A percentile compares a stretch with the other conserved stretches of the same genome.
These are phyloP conservation scores for Catostylus mosaicus DNA, from an alignment of 30 jellyfish, hydroid and myxozoan genomes.

Conservation along the genomic window DNA sequence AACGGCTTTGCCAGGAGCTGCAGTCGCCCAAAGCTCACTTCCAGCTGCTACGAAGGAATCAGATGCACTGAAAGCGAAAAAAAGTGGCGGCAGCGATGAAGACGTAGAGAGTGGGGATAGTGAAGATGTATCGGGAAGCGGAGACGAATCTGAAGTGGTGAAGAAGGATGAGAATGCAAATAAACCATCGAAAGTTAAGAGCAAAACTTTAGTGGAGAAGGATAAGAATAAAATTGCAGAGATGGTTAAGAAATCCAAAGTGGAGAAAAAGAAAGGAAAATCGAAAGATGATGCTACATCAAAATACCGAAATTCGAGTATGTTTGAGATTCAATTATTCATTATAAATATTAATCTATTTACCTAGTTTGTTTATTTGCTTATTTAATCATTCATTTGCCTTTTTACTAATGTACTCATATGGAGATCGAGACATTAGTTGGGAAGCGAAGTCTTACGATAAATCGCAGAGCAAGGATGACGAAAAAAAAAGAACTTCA, in stretches of 20 bases:
- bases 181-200: slow-evolving; percentile 53
- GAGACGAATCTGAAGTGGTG: slow-evolving; percentile 20
- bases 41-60: slow-evolving; percentile 75
- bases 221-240: slow-evolving; percentile 68
- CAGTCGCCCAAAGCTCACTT: slow-evolving; percentile 54
- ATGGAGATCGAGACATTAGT: too few species aligned
- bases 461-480: too few species aligned
- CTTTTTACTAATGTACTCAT: too few species aligned
- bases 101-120: slow-evolving; percentile 37
- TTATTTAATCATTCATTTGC: too few species aligned
- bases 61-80: slow-evolving; percentile 19
- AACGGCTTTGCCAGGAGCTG: slow-evolving; percentile 49
- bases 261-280: slow-evolving; percentile 6
- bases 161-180: slow-evolving; percentile 34
- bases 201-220: slow-evolving; percentile 39
- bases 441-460: too few species aligned
- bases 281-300: background rate
- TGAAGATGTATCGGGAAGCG: slow-evolving; percentile 43
- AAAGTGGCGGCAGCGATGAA: slow-evolving; percentile 5
- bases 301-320: background rate
- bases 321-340: too few species aligned
- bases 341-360: too few species aligned
- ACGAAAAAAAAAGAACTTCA: too few species aligned
- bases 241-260: slow-evolving; percentile 60
- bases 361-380: too few species aligned